These are phyloP conservation scores for Aphelenchoides bicaudatus DNA, from an alignment of 2,888 invertebrate species.

Conservation along the genomic window DNA sequence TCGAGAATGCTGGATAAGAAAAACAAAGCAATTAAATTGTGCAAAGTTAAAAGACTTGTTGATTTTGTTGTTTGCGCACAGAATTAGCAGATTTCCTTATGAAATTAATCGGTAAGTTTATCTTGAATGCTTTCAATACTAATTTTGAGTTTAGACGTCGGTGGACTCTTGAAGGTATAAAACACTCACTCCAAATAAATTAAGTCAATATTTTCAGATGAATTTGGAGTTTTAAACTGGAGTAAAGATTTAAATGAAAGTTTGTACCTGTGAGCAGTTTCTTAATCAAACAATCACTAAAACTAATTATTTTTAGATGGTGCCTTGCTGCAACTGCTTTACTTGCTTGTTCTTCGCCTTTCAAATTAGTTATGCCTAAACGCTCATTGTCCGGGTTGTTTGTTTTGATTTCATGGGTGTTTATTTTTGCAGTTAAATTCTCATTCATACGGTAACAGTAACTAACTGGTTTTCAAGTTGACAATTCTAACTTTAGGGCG, in stretches of 20 bases:
- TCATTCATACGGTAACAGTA: background rate
- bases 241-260: background rate
- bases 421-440: background rate
- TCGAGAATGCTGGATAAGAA: no score
- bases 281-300: no score
- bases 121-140: no score
- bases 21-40: no score
- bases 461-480: background rate
- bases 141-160: no score
- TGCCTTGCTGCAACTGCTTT: background rate
- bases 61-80: slow-evolving; percentile 31
- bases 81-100: slow-evolving; percentile 33
- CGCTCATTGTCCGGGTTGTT: background rate
- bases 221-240: slow-evolving; percentile 8
- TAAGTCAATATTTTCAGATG: slow-evolving; percentile 16
- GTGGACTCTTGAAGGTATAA: slow-evolving; percentile 39
- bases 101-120: slow-evolving; percentile 27
- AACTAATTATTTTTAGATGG: slow-evolving; percentile 5
- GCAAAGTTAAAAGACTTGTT: background rate
- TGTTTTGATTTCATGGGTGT: background rate
- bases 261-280: background rate
- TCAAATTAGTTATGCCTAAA: background rate
- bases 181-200: background rate
- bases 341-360: background rate
- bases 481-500: background rate